A percentile compares a stretch with the other conserved stretches of the same genome.
Conservation (phyloP, 2,888 invertebrate genomes). For the Spisula subtruncata region DNA sequence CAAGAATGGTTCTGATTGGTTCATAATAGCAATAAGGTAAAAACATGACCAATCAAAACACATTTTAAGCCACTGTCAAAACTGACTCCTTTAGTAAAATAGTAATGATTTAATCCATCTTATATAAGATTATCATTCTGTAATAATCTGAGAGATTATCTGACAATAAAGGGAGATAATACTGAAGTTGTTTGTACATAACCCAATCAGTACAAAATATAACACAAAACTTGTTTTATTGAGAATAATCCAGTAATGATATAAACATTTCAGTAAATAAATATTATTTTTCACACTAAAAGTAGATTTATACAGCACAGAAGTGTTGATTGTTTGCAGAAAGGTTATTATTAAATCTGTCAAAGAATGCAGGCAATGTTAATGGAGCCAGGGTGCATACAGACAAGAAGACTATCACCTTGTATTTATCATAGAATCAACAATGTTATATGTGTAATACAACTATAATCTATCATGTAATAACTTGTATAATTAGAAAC, state of each 20-base stretch:
- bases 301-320: not conserved
- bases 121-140: slow-evolving; percentile 9
- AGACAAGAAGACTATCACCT: slow-evolving; percentile 14
- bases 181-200: not conserved
- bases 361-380: slow-evolving; percentile 15
- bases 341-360: not conserved
- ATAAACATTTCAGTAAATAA: not conserved
- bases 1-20: not conserved
- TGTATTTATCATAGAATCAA: not conserved
- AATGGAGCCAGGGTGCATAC: not conserved
- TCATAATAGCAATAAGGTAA: not conserved
- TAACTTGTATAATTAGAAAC: not conserved
- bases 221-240: not conserved
- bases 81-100: not conserved
- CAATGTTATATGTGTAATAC: not conserved
- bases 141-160: not conserved
- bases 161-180: slow-evolving; percentile 13
- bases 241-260: not conserved
- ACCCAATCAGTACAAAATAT: not conserved
- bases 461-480: not conserved
- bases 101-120: not conserved
- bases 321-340: not conserved
- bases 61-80: not conserved
- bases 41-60: not conserved
- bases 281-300: slow-evolving; percentile 17